These are phyloP conservation scores for Argopecten irradians DNA, from an alignment of 1,140 invertebrate genomes.

Conservation along the genomic window DNA sequence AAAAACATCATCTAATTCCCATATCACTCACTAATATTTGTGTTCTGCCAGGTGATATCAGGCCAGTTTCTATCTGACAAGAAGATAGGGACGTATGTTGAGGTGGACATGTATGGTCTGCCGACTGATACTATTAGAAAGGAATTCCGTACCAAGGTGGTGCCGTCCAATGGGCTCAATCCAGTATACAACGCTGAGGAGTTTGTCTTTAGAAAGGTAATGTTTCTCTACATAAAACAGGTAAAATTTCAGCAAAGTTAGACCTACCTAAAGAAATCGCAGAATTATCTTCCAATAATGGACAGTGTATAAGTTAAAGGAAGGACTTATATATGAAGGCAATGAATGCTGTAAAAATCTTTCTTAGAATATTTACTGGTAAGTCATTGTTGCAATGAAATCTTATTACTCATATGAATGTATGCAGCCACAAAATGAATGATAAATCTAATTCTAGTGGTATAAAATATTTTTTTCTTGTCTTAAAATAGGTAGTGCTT, in stretches of 20 bases:
- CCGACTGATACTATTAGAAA: slow-evolving; percentile 99
- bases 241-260: too few species aligned
- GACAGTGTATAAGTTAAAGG: too few species aligned
- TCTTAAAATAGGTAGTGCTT: slow-evolving; percentile 87
- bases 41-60: slow-evolving; percentile 89
- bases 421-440: too few species aligned
- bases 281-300: too few species aligned
- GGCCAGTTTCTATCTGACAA: slow-evolving; percentile 99
- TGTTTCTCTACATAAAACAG: not conserved
- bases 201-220: slow-evolving; percentile 95
- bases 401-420: too few species aligned
- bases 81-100: slow-evolving; percentile 99
- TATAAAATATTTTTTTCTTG: not conserved
- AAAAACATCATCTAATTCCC: too few species aligned
- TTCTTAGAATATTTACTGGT: too few species aligned
- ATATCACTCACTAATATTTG: not conserved
- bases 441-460: too few species aligned
- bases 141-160: slow-evolving; percentile 97
- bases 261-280: too few species aligned
- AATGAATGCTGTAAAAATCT: too few species aligned
- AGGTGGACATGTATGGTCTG: slow-evolving; percentile 99
- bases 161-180: slow-evolving; percentile 96
- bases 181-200: slow-evolving; percentile 98
- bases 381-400: too few species aligned
- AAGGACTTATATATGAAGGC: too few species aligned